Evolutionary conservation across 2,888 invertebrate species (phyloP), one percentile per base, ranked within the genome.

Genomic region (Phaonia tiefii): DNA sequence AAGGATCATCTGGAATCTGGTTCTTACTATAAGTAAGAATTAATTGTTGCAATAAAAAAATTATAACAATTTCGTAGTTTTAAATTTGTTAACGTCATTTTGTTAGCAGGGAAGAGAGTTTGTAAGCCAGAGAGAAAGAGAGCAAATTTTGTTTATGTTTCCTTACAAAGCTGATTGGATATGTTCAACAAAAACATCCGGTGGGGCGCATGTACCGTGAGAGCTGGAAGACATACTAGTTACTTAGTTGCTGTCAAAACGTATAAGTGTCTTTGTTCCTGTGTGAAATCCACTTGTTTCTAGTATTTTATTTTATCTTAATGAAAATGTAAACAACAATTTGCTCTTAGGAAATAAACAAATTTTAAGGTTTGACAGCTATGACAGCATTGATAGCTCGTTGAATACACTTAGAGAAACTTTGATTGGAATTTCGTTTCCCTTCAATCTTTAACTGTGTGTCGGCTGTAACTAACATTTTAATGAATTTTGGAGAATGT

Each of bases 281-380:
- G 65, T n/a, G n/a, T n/a, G 8, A 20, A 54, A 54, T 22, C 11
- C 11, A 17, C 8, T 49, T 31, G 7, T 42, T 69, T 39, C 39
- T 67, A n/a, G 4, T 31, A 31, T 69, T 42, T 69, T n/a, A 13
- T 22, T 20, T 8, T 1, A 4, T 54, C n/a, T 20, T 51, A 37
- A 2, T 69, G 10, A 1, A 54, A 69, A 69, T 69, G 56, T 69
- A 69, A 69, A 69, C 69, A 69, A 39, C 8, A 26, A 20, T 69
- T 3, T 42, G 51, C 54, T 69, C 54, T 69, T 42, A 22, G 44
- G 22, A 54, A 22, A 54, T 13, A 54, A 54, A 54, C 54, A 54
- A 22, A n/a, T 60, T 56, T 70, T 3, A 79, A 37, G 39, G n/a
- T 10, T 72, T 81, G 75, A 81, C 72, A 81, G 63, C 39, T 69